Base-by-base conservation (phyloP, 1,140 invertebrate species). In the Aricia agestis region DNA sequence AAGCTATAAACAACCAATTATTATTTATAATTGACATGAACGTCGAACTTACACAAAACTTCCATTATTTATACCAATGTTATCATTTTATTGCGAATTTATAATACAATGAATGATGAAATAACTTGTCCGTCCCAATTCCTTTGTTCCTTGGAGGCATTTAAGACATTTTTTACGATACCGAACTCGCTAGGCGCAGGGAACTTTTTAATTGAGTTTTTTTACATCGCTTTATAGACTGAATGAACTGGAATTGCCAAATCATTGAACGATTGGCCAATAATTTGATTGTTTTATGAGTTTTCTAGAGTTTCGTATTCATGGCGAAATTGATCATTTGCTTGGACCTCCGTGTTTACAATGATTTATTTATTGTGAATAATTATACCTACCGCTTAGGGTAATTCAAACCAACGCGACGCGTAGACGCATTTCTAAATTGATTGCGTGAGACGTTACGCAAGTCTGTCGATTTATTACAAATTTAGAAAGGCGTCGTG, bases 61-160 rank as follows among this genome's bases (percentile, higher is more conserved):
- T 6, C 0, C 6, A 52, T 52, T 52, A 52, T 52, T 52, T 52
- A 52, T 52, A 52, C 3, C 45, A 52, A 52, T 52, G 45, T 52
- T 15, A 52, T 52, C 45, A 52, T 52, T 52, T 52, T 52, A 52
- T 15, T 52, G 45, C 45, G 45, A 52, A 18, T 18, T 19, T 63
- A 63, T 63, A 18, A 63, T 63, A 63, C 10, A 63, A 63, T 63
- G 59, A 63, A 59, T 19, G 25, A 63, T 63, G 17, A 31, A 63
- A 11, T 25, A 63, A 63, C 59, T 63, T 11, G 13, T 52, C 31
- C 65, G 63, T 59, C 65, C 25, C 42, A 19, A 71, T 67, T 71
- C 70, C 52, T 68, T 32, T 68, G 67, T 68, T 59, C 52, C 67
- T 58, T 68, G 18, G 18, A 63, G 17, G 18, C 25, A 63, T 63